phyloP scores from a whole-genome alignment of 2,888 invertebrate genomes.

The Notodonta dromedarius region DNA sequence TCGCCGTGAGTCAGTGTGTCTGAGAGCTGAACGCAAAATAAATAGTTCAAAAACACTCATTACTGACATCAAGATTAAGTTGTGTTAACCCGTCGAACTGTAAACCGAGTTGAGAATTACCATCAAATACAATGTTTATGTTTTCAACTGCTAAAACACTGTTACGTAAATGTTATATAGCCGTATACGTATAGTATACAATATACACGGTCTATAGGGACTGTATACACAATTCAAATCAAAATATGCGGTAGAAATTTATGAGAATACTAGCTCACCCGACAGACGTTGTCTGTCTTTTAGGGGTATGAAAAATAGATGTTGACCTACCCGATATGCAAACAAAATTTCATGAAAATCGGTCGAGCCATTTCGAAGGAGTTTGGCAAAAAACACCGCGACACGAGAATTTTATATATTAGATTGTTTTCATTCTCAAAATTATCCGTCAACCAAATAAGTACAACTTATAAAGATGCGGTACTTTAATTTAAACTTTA shows the following conservation, averaged over 20 bases:
- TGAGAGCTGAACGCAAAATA: constrained; percentile 37
- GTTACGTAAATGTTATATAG: constrained; percentile 26
- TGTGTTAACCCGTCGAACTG: constrained; percentile 23
- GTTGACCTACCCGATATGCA: too few species aligned
- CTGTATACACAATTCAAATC: neutral
- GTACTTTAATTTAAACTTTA: too few species aligned
- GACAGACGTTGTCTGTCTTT: too few species aligned
- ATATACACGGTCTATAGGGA: constrained; percentile 12
- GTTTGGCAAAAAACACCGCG: too few species aligned
- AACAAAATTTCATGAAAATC: too few species aligned
- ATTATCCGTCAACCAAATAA: too few species aligned
- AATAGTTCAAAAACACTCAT: constrained; percentile 29
- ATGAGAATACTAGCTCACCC: too few species aligned
- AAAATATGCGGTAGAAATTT: neutral
- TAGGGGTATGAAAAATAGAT: too few species aligned
- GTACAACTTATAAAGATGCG: too few species aligned
- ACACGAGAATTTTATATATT: too few species aligned
- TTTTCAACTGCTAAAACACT: constrained; percentile 18
- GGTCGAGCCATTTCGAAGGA: too few species aligned
- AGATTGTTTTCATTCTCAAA: too few species aligned
- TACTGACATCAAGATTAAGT: constrained; percentile 35
- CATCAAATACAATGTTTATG: constrained; percentile 34
- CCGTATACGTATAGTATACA: neutral
- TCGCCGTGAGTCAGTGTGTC: constrained; percentile 43
- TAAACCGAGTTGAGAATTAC: constrained; percentile 29